Conservation (phyloP, 1,140 invertebrate genomes). For the Theocolax elegans region DNA sequence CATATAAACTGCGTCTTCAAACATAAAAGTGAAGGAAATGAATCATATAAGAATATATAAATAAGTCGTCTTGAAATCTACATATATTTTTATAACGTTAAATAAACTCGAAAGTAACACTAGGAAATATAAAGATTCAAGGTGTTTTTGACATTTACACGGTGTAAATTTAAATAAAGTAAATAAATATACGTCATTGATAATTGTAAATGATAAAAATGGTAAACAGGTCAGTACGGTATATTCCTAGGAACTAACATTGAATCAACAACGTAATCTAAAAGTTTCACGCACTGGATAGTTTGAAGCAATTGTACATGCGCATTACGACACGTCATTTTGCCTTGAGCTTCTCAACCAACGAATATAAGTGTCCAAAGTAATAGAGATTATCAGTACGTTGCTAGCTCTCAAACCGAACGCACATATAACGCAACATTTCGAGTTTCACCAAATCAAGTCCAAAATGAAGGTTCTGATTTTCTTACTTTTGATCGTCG, state of each 20-base stretch:
- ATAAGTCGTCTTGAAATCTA: no score
- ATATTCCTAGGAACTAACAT: conserved; percentile 7
- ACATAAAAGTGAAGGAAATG: no score
- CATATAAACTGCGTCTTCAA: no score
- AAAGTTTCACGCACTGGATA: conserved; percentile 19
- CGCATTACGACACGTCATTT: no score
- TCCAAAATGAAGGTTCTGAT: conserved; percentile 20
- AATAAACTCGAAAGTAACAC: no score
- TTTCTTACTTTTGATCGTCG: conserved; percentile 2
- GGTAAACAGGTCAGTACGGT: conserved; percentile 9
- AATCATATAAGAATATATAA: no score
- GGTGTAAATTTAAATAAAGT: not conserved
- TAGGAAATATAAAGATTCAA: no score
- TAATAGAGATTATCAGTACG: conserved; percentile 7
- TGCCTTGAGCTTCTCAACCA: not conserved
- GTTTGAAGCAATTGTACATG: no score
- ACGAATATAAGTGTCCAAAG: conserved; percentile 27
- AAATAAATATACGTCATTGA: not conserved
- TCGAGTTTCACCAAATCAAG: not conserved
- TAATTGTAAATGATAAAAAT: conserved; percentile 2
- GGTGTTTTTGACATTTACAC: no score
- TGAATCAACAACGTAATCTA: conserved; percentile 1
- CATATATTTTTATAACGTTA: no score
- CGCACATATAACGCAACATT: no score
- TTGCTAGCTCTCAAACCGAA: conserved; percentile 3